phyloP scores from a whole-genome alignment of 2,797 vertebrate species.

The Epinephelus awoara region DNA sequence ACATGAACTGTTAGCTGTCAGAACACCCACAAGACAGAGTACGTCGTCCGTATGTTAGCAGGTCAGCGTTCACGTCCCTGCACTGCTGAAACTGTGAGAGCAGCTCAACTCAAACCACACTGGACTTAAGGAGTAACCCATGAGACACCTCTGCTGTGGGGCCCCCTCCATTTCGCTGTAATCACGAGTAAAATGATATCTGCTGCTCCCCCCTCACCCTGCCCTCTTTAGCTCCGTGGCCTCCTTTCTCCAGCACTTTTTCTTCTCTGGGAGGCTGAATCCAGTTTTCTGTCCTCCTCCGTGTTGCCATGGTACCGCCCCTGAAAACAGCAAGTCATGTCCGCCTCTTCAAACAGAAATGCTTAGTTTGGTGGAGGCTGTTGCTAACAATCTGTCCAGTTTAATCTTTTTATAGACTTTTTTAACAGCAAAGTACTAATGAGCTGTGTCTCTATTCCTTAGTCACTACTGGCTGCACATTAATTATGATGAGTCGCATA shows the following conservation, averaged over 20 bases:
- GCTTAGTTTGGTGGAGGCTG: conserved; percentile 66
- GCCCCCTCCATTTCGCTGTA: conserved; percentile 48
- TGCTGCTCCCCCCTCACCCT: conserved; percentile 49
- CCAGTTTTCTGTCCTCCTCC: conserved; percentile 77
- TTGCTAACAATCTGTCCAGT: conserved; percentile 70
- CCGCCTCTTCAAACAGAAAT: conserved; percentile 72
- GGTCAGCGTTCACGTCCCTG: conserved; percentile 27
- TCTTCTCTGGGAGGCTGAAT: conserved; percentile 72
- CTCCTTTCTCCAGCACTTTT: conserved; percentile 65
- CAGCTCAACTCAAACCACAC: conserved; percentile 46
- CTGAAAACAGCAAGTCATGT: conserved; percentile 83
- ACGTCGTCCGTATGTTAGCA: conserved; percentile 19
- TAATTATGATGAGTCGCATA: conserved; percentile 12
- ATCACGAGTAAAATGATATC: conserved; percentile 63
- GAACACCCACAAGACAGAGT: conserved; percentile 32
- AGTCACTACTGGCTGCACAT: conserved; percentile 30
- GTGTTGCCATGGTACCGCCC: conserved; percentile 84
- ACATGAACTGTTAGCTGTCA: conserved; percentile 27
- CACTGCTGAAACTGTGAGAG: conserved; percentile 47
- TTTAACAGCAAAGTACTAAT: conserved; percentile 42
- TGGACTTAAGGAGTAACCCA: conserved; percentile 39
- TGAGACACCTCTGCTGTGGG: conserved; percentile 42
- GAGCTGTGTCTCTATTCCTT: conserved; percentile 4
- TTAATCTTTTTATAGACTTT: conserved; percentile 31
- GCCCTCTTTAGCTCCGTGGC: conserved; percentile 55